These are phyloP conservation scores for Hemithea aestivaria DNA, from an alignment of 2,888 invertebrate species.

Conservation along the genomic window DNA sequence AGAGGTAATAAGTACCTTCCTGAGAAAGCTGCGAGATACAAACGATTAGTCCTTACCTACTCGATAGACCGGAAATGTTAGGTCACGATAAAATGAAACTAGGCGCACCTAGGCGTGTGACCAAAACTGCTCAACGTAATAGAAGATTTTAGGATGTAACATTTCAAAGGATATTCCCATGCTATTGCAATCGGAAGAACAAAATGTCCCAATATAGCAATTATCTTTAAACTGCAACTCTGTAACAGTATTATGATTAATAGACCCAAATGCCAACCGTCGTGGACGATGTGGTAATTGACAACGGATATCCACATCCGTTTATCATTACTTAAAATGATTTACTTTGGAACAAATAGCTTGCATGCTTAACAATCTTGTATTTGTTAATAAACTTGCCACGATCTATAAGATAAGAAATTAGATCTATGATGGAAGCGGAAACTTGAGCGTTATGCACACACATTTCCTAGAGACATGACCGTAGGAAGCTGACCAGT, in stretches of 20 bases:
- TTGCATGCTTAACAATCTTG: not conserved
- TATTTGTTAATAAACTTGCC: too few relatives aligned
- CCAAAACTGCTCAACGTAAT: too few relatives aligned
- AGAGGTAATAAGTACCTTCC: constrained; percentile 26
- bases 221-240: too few relatives aligned
- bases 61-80: too few relatives aligned
- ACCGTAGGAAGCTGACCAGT: constrained; percentile 45
- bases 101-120: too few relatives aligned
- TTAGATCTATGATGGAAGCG: not conserved
- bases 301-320: constrained; percentile 17
- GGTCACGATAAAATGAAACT: too few relatives aligned
- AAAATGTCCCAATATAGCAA: too few relatives aligned
- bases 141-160: too few relatives aligned
- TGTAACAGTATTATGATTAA: too few relatives aligned
- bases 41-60: constrained; percentile 13
- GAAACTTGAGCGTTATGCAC: constrained; percentile 2
- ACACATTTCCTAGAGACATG: constrained; percentile 37
- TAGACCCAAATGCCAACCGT: too few relatives aligned
- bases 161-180: too few relatives aligned
- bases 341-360: not conserved
- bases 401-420: not conserved
- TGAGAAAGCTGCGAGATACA: constrained; percentile 41
- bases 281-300: not conserved
- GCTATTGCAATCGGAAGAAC: too few relatives aligned
- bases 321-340: constrained; percentile 4